Percentiles rank a stretch among this genome's conserved stretches.
phyloP scores from a whole-genome alignment of 1,140 invertebrate species.

The Diploscapter pachys region DNA sequence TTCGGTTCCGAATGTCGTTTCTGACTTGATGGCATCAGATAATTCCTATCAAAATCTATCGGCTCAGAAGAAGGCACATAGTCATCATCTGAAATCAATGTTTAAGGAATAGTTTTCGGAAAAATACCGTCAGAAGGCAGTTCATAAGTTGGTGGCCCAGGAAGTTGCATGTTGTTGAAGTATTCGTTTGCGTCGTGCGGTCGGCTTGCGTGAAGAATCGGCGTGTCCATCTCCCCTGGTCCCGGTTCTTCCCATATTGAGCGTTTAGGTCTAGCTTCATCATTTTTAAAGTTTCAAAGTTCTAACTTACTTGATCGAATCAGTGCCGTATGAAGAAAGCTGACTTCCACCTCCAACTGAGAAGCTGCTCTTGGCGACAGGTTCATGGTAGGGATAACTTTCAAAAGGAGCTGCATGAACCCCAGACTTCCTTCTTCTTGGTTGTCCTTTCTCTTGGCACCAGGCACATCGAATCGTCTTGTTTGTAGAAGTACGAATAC shows the following conservation, averaged over 20 bases:
- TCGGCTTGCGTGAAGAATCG: neutral
- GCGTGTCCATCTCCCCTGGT: neutral
- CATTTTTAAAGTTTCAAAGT: neutral
- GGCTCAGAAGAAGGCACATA: neutral
- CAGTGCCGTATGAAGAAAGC: neutral
- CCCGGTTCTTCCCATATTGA: neutral
- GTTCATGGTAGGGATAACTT: neutral
- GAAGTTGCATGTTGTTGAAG: neutral
- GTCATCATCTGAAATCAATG: too few species aligned
- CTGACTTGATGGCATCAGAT: neutral
- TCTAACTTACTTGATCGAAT: neutral
- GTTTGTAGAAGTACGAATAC: too few species aligned
- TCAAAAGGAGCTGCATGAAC: slow-evolving; percentile 1
- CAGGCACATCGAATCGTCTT: too few species aligned
- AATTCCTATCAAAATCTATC: neutral
- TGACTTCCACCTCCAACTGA: neutral
- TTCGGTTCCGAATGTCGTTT: neutral
- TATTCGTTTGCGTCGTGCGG: neutral
- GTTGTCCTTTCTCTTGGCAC: slow-evolving; percentile 1
- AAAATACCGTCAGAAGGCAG: too few species aligned
- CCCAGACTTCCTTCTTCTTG: neutral
- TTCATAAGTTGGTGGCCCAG: neutral
- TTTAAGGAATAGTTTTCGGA: too few species aligned
- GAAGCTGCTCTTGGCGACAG: neutral
- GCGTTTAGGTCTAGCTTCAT: neutral